Percentiles rank a stretch among this genome's conserved stretches.
Evolutionary conservation across 92 coral and sea anemone species (phyloP).

Genomic region (Heteractis magnifica): DNA sequence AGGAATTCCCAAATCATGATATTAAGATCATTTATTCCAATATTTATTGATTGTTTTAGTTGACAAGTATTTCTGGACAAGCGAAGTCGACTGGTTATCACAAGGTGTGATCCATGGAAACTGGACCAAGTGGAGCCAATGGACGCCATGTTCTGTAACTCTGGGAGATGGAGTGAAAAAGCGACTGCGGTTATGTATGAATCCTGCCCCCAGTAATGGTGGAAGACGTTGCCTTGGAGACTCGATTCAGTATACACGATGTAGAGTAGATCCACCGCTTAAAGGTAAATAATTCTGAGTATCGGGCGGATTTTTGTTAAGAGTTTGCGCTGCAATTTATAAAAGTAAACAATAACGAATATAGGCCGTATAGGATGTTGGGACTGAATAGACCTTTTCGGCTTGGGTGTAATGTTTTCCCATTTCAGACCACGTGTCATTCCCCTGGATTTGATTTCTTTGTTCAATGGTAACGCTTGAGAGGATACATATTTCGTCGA

Average conservation of each 20-base stretch:
- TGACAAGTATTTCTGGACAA: constrained; percentile 43
- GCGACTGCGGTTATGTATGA: constrained; percentile 60
- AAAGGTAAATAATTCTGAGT: constrained; percentile 45
- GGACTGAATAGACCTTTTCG: too few species aligned
- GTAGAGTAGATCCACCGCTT: constrained; percentile 45
- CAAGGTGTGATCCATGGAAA: constrained; percentile 85
- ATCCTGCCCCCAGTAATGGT: constrained; percentile 82
- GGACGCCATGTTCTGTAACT: constrained; percentile 68
- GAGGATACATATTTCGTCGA: too few species aligned
- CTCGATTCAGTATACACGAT: constrained; percentile 34
- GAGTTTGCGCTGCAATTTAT: too few species aligned
- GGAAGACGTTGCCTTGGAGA: constrained; percentile 71
- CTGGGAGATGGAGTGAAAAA: constrained; percentile 51
- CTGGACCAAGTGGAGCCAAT: constrained; percentile 83
- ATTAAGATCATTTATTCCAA: too few species aligned
- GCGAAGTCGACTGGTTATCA: constrained; percentile 60
- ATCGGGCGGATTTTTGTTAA: too few species aligned
- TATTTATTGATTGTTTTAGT: constrained; percentile 11
- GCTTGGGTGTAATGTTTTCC: too few species aligned
- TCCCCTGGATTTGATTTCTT: too few species aligned
- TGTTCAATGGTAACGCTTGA: too few species aligned
- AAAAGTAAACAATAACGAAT: too few species aligned
- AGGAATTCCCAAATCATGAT: too few species aligned
- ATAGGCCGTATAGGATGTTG: too few species aligned
- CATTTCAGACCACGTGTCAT: too few species aligned